Evolutionary conservation across 2,888 invertebrate species (phyloP), one percentile per base, ranked within the genome.

Genomic region (Pelosia muscerda): DNA sequence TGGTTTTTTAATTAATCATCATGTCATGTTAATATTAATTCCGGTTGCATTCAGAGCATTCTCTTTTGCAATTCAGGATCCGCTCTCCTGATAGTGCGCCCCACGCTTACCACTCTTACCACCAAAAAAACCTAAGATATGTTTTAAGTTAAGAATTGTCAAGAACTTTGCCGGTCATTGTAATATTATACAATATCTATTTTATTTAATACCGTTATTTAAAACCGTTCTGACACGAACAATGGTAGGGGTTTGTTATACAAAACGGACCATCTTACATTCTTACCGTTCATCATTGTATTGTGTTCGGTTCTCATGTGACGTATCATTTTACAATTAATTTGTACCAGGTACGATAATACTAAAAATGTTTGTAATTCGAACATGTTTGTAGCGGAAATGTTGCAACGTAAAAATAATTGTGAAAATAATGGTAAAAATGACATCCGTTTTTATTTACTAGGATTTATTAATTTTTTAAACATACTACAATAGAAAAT

Each of bases 291-390:
- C 28, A 64, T 65, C 65, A 42, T 61, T 64, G 68, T 63, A 78
- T 81, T 81, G 81, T 81, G 55, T 59, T 55, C 42, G 56, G 68
- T 82, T 81, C 81, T 75, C 81, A 81, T 64, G 73, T 79, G 69
- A 77, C 77, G 56, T 76, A 68, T 72, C 68, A 75, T 73, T 75
- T 75, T 68, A 69, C 67, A 75, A 80, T 75, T 74, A 74, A 57
- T 58, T 73, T 63, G 63, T 49, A 53, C 22, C 10, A 28, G 56
- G 25, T 42, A 22, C n/a, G n/a, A n/a, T n/a, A 6, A 6, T 23
- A 28, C 26, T 55, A 9, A 28, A 62, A 65, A 63, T 59, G 34
- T 42, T 60, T 61, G 49, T 63, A 55, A 69, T 69, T 55, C 23
- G 34, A 63, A 63, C 54, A 23, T 38, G 23, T 31, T 62, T 55